Percentiles rank a stretch among this genome's conserved stretches.
Evolutionary conservation across 2,888 invertebrate species (phyloP).

Genomic region (Lasioglossum lativentre): DNA sequence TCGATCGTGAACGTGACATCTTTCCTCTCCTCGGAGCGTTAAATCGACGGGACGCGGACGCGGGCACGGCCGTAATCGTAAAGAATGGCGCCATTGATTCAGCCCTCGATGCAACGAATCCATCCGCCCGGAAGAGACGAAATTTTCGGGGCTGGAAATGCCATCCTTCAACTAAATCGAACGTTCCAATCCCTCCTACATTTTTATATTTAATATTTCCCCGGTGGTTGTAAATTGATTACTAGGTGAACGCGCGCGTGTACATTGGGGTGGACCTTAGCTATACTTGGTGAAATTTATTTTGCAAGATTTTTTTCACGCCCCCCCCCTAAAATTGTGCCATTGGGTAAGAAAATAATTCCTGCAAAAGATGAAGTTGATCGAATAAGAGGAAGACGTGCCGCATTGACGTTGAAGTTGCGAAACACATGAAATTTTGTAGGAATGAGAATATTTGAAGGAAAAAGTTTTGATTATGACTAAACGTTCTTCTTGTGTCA

Average conservation of each 20-base stretch:
- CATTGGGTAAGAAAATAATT: no score
- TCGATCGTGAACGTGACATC: neutral
- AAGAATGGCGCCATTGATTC: constrained; percentile 2
- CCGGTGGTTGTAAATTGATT: neutral
- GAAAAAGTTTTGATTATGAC: no score
- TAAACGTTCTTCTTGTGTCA: no score
- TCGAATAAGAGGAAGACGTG: no score
- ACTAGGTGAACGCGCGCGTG: neutral
- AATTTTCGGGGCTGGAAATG: neutral
- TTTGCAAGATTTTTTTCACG: no score
- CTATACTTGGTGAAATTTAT: no score
- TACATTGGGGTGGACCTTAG: no score
- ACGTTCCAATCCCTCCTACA: neutral
- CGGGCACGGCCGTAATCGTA: neutral
- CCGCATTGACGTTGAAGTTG: no score
- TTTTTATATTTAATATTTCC: neutral
- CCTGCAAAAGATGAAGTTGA: no score
- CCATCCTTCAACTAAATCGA: neutral
- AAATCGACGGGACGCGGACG: neutral
- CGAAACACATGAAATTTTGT: no score
- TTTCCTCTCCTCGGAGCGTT: neutral
- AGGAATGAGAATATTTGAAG: no score
- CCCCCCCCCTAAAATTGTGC: no score
- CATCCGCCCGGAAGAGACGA: neutral
- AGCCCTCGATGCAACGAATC: neutral